These are phyloP conservation scores for Drosophila malerkotliana DNA, from an alignment of 1,140 invertebrate species.

Conservation along the genomic window DNA sequence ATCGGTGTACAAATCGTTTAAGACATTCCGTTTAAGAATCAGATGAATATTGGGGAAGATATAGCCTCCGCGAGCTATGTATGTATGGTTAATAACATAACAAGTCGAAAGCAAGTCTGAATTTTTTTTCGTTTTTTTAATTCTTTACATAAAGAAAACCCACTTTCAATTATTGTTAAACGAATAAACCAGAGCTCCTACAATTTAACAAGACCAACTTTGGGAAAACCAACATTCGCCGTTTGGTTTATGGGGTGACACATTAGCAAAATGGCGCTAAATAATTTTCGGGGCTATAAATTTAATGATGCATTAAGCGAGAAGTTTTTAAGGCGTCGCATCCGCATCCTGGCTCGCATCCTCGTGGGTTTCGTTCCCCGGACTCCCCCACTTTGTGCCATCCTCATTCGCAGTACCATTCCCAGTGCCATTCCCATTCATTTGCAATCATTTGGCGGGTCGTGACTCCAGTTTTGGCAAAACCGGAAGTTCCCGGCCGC, in stretches of 20 bases:
- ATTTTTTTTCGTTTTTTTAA: background rate
- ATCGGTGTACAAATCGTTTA: no score
- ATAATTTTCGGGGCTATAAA: conserved; percentile 72
- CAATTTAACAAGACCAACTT: conserved; percentile 29
- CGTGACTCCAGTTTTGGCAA: conserved; percentile 70
- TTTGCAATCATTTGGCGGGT: conserved; percentile 79
- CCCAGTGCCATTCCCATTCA: conserved; percentile 50
- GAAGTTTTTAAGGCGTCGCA: conserved; percentile 36
- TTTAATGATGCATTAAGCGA: conserved; percentile 77
- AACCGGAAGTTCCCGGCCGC: conserved; percentile 70
- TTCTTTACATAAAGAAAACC: background rate
- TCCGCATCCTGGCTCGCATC: conserved; percentile 32
- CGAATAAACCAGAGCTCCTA: conserved; percentile 4
- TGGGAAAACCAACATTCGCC: conserved; percentile 31
- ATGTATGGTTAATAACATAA: no score
- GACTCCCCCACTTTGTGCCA: conserved; percentile 1
- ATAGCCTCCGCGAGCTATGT: no score
- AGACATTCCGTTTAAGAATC: no score
- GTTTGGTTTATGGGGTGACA: conserved; percentile 62
- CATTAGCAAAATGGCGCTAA: conserved; percentile 75
- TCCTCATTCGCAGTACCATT: background rate
- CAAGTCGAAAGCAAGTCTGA: no score
- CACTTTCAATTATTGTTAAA: conserved; percentile 1
- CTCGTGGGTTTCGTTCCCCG: conserved; percentile 8
- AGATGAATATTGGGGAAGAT: no score